These are phyloP conservation scores for Hypotaenidia okinawae DNA, from an alignment of 2,797 vertebrate genomes.

Conservation along the genomic window DNA sequence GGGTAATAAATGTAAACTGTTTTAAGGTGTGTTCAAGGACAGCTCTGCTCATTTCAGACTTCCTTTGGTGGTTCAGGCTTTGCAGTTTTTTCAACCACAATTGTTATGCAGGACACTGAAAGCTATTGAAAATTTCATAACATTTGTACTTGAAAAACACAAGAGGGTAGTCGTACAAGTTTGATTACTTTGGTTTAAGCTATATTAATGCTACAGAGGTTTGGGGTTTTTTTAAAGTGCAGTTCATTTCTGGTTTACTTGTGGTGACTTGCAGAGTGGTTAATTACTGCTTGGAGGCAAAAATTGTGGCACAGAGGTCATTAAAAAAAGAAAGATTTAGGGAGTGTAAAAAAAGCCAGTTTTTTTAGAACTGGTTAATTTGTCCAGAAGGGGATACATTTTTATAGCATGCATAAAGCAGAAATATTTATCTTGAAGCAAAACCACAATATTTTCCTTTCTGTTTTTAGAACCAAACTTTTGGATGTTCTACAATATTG, in stretches of 20 bases:
- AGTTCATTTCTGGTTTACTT: constrained; percentile 77
- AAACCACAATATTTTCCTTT: constrained; percentile 65
- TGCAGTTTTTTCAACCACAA: constrained; percentile 51
- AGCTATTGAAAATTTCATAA: constrained; percentile 67
- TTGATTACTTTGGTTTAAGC: constrained; percentile 85
- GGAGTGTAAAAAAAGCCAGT: constrained; percentile 58
- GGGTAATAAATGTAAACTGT: constrained; percentile 45
- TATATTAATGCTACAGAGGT: constrained; percentile 54
- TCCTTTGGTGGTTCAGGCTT: constrained; percentile 44
- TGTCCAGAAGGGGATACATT: constrained; percentile 63
- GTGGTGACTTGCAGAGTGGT: constrained; percentile 81
- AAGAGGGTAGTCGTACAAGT: constrained; percentile 71
- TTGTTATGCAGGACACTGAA: constrained; percentile 58
- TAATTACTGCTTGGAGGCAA: constrained; percentile 81
- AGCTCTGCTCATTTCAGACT: constrained; percentile 44
- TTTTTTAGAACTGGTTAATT: constrained; percentile 65
- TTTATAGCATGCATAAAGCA: constrained; percentile 67
- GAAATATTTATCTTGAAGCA: constrained; percentile 69
- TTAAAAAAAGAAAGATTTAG: constrained; percentile 80
- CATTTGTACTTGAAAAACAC: constrained; percentile 73
- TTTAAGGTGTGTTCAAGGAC: constrained; percentile 70
- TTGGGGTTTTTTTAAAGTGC: constrained; percentile 52
- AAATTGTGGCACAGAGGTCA: constrained; percentile 77
- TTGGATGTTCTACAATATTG: neutral
- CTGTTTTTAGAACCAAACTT: constrained; percentile 67